Base-by-base conservation (phyloP, 2,888 invertebrate genomes). In the Argyra leucocephala region DNA sequence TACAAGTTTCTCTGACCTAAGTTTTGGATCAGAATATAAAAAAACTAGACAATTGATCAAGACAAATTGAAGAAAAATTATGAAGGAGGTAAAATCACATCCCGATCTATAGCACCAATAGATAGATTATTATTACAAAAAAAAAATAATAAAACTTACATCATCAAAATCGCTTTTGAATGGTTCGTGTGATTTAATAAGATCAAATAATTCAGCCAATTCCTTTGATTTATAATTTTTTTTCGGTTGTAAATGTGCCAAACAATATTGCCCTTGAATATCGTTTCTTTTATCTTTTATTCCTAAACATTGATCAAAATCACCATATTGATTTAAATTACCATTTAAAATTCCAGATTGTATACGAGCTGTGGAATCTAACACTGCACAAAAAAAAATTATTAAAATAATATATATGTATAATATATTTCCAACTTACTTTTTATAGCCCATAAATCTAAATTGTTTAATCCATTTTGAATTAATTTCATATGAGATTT, bases 241-340 rank as follows among this genome's bases (percentile, higher is more conserved):
- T 69, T 83, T 81, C 10, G 87, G 77, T 73, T 86, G 84, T 57
- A 88, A 76, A 68, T 84, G 84, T 12, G 86, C 83, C 69, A 88
- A 76, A 70, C 88, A 88, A 72, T 88, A 88, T 75, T 86, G 82
- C 4, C 87, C 87, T 59, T 72, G 71, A 31, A 72, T 23, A 63
- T 63, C 23, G 6, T 22, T 22, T 18, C 10, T 10, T 15, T 64
- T 65, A 3, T 31, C 62, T n/a, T 57, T 23, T 3, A 65, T 37
- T 24, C 71, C 70, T 68, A 78, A 63, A 63, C 79, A 79, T 68
- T 79, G 78, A 72, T 79, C 79, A 63, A 79, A 87, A 71, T 78
- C 87, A 2, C 87, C 87, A 61, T 83, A 82, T 72, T 87, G 87
- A 78, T 87, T 86, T 57, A 86, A 81, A 73, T 87, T 87, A 63